Evolutionary conservation across 2,888 invertebrate genomes (phyloP).

Genomic region (Eupithecia tripunctaria): DNA sequence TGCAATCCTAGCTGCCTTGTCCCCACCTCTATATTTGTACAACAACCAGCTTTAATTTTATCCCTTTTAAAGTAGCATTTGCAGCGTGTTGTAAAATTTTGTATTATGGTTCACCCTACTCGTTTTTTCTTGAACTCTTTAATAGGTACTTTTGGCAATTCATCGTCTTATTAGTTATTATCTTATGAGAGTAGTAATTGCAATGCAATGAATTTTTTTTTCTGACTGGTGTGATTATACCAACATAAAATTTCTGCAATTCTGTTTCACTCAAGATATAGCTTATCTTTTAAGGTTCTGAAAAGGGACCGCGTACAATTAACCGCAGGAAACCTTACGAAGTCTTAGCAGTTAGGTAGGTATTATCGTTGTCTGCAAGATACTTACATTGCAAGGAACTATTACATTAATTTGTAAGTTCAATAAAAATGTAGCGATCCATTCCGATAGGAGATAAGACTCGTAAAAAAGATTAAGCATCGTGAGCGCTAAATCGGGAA

Average conservation of each 20-base stretch:
- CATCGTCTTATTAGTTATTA: neutral
- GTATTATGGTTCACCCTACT: neutral
- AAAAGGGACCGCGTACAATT: conserved; percentile 29
- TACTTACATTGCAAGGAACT: conserved; percentile 33
- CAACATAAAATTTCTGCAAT: conserved; percentile 3
- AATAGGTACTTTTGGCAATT: neutral
- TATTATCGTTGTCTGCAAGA: conserved; percentile 16
- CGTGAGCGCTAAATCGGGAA: conserved; percentile 63
- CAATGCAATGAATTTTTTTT: too few species aligned
- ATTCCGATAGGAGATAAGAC: conserved; percentile 45
- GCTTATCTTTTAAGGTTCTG: conserved; percentile 26
- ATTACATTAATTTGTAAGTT: conserved; percentile 41
- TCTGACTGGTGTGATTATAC: conserved; percentile 6
- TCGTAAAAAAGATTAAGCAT: conserved; percentile 62
- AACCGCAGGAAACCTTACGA: conserved; percentile 36
- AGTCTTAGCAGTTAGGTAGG: conserved; percentile 29
- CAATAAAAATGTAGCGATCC: conserved; percentile 42
- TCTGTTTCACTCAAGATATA: conserved; percentile 9
- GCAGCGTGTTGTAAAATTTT: neutral
- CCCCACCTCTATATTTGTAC: conserved; percentile 55
- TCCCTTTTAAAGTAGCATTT: conserved; percentile 22
- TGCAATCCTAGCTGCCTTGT: conserved; percentile 54
- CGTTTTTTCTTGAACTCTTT: neutral
- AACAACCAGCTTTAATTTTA: conserved; percentile 43
- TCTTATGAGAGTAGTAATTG: too few species aligned